These are phyloP conservation scores for Eubasilissa splendida DNA, from an alignment of 2,888 invertebrate genomes.

Conservation along the genomic window DNA sequence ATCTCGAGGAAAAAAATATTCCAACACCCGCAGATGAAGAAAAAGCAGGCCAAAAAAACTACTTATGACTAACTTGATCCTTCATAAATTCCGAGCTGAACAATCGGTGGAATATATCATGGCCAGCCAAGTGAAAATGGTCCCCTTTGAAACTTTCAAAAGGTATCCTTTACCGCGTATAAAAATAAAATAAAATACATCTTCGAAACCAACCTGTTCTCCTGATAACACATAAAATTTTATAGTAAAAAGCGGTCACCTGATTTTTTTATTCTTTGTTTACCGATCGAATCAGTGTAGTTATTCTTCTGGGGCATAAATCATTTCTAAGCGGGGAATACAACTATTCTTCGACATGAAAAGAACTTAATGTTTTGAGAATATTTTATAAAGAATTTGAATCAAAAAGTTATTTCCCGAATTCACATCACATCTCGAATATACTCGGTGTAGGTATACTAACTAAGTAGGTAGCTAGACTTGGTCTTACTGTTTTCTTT, in stretches of 20 bases:
- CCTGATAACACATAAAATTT: conserved; percentile 40
- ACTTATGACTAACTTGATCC: conserved; percentile 57
- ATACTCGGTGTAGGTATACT: no score
- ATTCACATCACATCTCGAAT: no score
- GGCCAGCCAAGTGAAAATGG: conserved; percentile 54
- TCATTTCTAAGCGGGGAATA: conserved; percentile 11
- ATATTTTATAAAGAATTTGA: no score
- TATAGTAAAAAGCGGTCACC: conserved; percentile 42
- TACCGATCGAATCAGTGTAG: conserved; percentile 22
- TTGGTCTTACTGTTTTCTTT: background rate
- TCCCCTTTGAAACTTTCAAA: conserved; percentile 47
- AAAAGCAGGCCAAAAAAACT: conserved; percentile 45
- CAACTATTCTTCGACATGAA: conserved; percentile 2
- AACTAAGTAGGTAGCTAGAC: no score
- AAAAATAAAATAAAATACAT: conserved; percentile 40
- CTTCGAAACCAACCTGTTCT: conserved; percentile 39
- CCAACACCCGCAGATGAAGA: conserved; percentile 42
- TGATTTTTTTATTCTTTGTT: conserved; percentile 15
- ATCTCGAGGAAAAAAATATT: conserved; percentile 38
- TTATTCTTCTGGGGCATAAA: conserved; percentile 8
- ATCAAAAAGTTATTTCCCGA: no score
- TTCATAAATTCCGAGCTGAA: conserved; percentile 57
- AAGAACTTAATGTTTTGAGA: background rate
- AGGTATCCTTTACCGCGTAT: conserved; percentile 43
- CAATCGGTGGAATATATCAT: conserved; percentile 57